Evolutionary conservation across 2,113 vertebrate species (phyloP).

Genomic region (Aegithalos caudatus): DNA sequence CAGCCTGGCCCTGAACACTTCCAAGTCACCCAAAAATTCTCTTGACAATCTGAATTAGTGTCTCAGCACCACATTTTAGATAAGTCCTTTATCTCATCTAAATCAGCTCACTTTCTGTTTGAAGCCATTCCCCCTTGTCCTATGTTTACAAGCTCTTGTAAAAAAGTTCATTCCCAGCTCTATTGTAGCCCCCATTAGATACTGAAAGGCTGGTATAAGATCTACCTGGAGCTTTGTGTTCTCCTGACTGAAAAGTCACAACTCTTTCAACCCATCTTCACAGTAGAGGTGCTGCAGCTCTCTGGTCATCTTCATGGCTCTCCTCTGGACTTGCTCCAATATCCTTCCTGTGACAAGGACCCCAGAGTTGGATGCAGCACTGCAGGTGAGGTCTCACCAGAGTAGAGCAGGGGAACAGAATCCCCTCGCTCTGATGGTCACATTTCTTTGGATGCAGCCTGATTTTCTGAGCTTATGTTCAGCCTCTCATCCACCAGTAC

Average conservation of each 20-base stretch:
- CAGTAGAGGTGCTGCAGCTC: background rate
- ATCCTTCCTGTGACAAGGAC: background rate
- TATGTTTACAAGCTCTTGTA: background rate
- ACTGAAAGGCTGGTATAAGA: background rate
- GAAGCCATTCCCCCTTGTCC: background rate
- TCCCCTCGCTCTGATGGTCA: background rate
- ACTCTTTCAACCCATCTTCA: background rate
- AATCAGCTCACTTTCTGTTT: background rate
- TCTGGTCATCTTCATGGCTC: background rate
- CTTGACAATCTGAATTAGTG: background rate
- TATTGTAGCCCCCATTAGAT: background rate
- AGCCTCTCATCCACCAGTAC: background rate
- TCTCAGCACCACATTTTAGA: background rate
- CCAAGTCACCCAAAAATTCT: background rate
- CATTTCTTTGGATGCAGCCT: background rate
- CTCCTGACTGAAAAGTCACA: background rate
- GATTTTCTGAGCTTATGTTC: background rate
- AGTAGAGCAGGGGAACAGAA: background rate
- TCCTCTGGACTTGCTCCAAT: background rate
- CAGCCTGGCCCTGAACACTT: background rate
- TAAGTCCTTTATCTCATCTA: background rate
- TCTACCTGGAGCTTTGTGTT: background rate
- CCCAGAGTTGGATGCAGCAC: background rate
- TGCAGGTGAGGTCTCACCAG: background rate
- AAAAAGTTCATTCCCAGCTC: background rate